phyloP scores from a whole-genome alignment of 2,113 vertebrate species.

The Vanacampus margaritifer region DNA sequence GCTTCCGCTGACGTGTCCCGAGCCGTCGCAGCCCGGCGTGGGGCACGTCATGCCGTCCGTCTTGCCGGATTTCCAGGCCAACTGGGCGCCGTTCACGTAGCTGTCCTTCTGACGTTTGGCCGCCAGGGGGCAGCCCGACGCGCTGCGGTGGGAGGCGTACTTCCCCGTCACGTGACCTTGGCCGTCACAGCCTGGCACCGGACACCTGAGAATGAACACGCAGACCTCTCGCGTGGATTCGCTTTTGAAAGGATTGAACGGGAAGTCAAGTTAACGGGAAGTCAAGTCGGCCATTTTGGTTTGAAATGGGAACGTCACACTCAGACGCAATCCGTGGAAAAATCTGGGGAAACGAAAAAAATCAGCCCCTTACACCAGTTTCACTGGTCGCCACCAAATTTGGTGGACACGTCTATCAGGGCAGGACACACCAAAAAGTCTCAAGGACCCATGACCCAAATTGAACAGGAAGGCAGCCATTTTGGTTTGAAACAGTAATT shows the following conservation, averaged over 20 bases:
- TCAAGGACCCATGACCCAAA: too few species aligned
- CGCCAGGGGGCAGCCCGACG: slow-evolving; percentile 92
- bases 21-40: slow-evolving; percentile 93
- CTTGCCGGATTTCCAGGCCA: slow-evolving; percentile 95
- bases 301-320: too few species aligned
- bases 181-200: slow-evolving; percentile 94
- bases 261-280: too few species aligned
- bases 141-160: slow-evolving; percentile 95
- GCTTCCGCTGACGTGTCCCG: slow-evolving; percentile 95
- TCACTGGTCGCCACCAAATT: too few species aligned
- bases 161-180: slow-evolving; percentile 98
- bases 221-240: neutral
- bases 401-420: too few species aligned
- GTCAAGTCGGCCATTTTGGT: too few species aligned
- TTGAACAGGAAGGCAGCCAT: neutral
- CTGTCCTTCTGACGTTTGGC: slow-evolving; percentile 97
- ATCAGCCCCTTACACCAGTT: too few species aligned
- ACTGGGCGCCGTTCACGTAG: slow-evolving; percentile 85
- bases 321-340: too few species aligned
- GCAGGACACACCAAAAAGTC: too few species aligned
- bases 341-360: too few species aligned
- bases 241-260: too few species aligned
- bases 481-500: neutral
- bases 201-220: slow-evolving; percentile 77
- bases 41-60: slow-evolving; percentile 97